phyloP scores from a whole-genome alignment of 1,140 invertebrate species.

The Cardiocondyla obscurior region DNA sequence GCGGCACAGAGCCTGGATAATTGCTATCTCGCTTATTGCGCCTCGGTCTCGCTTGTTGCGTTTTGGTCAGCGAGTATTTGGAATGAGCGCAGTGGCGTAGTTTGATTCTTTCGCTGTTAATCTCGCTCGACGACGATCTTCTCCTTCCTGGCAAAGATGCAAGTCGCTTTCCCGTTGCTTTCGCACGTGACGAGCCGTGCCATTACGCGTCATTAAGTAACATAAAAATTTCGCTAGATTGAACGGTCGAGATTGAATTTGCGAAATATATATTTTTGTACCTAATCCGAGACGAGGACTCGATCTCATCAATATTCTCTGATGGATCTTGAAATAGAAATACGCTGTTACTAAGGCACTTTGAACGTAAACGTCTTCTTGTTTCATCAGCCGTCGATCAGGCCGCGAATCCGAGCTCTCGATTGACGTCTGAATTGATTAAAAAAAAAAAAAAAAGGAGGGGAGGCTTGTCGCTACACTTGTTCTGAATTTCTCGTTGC shows the following conservation, averaged over 20 bases:
- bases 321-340: no score
- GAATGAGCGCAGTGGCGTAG: constrained; percentile 42
- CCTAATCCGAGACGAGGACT: no score
- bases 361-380: no score
- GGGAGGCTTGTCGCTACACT: no score
- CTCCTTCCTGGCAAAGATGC: neutral
- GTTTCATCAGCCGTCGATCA: no score
- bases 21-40: constrained; percentile 54
- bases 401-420: neutral
- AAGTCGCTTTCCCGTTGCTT: neutral
- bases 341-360: no score
- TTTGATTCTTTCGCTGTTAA: neutral
- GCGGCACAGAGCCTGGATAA: constrained; percentile 49
- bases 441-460: no score
- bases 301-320: no score
- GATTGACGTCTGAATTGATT: neutral
- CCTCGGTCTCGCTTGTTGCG: constrained; percentile 39
- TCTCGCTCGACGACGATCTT: neutral
- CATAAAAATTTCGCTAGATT: no score
- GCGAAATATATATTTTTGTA: no score
- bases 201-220: neutral
- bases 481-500: neutral
- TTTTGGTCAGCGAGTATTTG: constrained; percentile 52
- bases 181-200: neutral
- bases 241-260: no score